Conservation (phyloP, 2,888 invertebrate genomes). For the Eilema depressum region DNA sequence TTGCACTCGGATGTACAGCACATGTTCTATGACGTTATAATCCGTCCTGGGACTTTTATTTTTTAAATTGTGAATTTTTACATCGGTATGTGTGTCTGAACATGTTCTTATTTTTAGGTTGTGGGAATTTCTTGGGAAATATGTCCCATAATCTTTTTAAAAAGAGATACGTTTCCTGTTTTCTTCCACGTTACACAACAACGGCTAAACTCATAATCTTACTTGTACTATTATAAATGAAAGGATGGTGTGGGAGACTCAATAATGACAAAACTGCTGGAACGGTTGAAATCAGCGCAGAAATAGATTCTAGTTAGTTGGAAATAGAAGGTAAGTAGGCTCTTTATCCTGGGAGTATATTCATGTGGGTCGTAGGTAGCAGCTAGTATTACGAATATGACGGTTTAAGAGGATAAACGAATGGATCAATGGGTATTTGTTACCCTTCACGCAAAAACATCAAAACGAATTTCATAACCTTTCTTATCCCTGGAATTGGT, state of each 20-base stretch:
- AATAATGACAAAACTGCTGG: neutral
- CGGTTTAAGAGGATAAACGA: neutral
- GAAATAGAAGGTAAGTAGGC: neutral
- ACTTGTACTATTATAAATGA: neutral
- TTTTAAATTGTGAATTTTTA: constrained; percentile 34
- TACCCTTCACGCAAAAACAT: neutral
- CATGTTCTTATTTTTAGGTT: neutral
- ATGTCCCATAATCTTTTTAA: neutral
- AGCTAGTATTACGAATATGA: no score
- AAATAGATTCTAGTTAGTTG: neutral
- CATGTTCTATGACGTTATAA: constrained; percentile 59
- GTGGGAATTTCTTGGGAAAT: constrained; percentile 6
- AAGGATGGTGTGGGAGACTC: neutral
- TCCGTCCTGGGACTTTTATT: constrained; percentile 48
- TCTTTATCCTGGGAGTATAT: neutral
- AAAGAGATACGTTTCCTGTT: neutral
- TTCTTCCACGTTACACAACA: neutral
- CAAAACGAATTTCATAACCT: neutral
- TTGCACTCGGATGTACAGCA: constrained; percentile 56
- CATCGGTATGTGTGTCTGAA: neutral
- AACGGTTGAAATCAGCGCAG: neutral
- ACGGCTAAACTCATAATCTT: neutral
- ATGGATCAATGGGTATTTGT: neutral
- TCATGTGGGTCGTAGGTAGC: neutral
- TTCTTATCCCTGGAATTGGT: neutral